Conservation (phyloP, 2,797 vertebrate genomes). For the Malurus leucopterus region DNA sequence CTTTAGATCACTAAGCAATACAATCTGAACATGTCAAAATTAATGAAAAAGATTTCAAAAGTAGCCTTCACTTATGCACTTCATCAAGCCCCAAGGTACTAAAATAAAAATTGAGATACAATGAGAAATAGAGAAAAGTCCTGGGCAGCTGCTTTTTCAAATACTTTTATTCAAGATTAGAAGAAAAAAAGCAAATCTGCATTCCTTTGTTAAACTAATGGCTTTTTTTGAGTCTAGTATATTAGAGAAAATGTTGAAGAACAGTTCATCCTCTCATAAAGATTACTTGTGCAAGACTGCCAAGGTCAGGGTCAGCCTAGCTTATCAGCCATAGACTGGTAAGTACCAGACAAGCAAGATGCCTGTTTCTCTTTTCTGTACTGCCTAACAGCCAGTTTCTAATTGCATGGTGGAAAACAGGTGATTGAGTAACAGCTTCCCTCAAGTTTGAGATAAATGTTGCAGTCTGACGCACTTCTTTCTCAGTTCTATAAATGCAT, state of each 20-base stretch:
- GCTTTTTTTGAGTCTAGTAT: not conserved
- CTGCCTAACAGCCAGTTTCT: not conserved
- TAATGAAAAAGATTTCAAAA: not conserved
- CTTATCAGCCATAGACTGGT: conserved; percentile 18
- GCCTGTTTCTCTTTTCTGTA: not conserved
- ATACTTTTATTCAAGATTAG: conserved; percentile 15
- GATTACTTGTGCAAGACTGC: not conserved
- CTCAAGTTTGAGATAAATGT: conserved; percentile 7
- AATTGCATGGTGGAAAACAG: conserved; percentile 40
- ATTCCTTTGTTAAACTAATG: not conserved
- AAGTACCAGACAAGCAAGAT: conserved; percentile 16
- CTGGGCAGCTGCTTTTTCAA: not conserved
- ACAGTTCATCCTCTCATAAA: conserved; percentile 17
- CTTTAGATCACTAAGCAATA: not conserved
- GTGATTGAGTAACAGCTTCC: conserved; percentile 15
- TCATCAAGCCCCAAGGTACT: not conserved
- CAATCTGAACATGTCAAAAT: not conserved
- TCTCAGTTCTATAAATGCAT: conserved; percentile 26
- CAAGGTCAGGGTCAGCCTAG: conserved; percentile 51
- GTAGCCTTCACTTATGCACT: not conserved
- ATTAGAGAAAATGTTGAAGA: conserved; percentile 29
- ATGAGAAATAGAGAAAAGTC: not conserved
- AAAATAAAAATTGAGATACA: not conserved
- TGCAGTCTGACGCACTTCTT: conserved; percentile 23
- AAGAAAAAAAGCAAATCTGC: conserved; percentile 5